Evolutionary conservation across 2,113 vertebrate species (phyloP).

Genomic region (Pampusana beccarii): DNA sequence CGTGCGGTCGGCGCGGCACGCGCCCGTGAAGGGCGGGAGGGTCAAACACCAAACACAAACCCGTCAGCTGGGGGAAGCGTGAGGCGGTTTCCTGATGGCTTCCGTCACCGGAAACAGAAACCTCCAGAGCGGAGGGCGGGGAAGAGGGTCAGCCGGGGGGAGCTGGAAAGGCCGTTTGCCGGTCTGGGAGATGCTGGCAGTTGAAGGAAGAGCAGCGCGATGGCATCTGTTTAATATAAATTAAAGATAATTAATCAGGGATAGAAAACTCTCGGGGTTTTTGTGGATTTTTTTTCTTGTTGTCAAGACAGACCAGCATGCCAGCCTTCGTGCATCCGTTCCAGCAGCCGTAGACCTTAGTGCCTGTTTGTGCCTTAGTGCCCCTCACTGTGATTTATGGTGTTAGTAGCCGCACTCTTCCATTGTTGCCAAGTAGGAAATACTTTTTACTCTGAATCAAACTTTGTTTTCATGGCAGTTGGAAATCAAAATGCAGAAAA

Average conservation of each 20-base stretch:
- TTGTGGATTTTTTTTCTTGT: not conserved
- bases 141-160: fast-evolving
- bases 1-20: not conserved
- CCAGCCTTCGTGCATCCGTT: fast-evolving
- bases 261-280: not conserved
- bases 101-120: no score
- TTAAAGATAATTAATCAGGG: not conserved
- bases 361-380: not conserved
- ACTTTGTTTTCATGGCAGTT: not conserved
- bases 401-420: fast-evolving
- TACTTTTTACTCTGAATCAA: not conserved
- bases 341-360: fast-evolving
- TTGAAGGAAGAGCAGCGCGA: no score
- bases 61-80: no score
- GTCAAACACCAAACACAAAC: no score
- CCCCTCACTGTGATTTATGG: fast-evolving
- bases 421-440: not conserved
- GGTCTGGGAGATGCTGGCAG: not conserved
- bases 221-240: fast-evolving
- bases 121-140: fast-evolving
- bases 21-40: not conserved
- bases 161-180: fast-evolving
- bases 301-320: fast-evolving
- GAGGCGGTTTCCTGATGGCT: no score
- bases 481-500: not conserved